A percentile compares a stretch with the other conserved stretches of the same genome.
Evolutionary conservation across 2,797 vertebrate species (phyloP).

Genomic region (Distichodus sexfasciatus): DNA sequence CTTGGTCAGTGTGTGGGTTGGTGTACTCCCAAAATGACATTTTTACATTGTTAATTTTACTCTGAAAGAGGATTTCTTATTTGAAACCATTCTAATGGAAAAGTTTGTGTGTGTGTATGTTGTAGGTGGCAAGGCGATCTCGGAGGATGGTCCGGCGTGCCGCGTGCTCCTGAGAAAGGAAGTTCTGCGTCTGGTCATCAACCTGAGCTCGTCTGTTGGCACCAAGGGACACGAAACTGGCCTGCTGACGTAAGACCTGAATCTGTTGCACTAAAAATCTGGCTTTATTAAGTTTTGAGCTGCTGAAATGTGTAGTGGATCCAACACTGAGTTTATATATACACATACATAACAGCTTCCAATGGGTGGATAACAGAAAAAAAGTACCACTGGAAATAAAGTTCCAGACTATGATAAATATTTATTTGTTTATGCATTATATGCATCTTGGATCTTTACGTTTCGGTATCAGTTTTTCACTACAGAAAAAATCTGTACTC

Average conservation of each 20-base stretch:
- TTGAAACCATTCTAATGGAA: background rate
- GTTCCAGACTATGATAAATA: too few species aligned
- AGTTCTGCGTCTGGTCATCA: constrained; percentile 81
- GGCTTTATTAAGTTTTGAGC: too few species aligned
- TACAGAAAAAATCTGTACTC: too few species aligned
- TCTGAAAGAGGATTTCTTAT: background rate
- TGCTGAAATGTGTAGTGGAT: background rate
- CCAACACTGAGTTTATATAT: too few species aligned
- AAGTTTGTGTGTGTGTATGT: background rate
- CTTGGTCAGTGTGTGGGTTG: constrained; percentile 67
- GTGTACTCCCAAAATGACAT: too few species aligned
- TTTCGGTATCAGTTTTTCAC: too few species aligned
- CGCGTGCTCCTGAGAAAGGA: constrained; percentile 83
- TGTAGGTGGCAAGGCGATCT: constrained; percentile 79
- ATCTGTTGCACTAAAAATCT: background rate
- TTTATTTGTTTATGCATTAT: too few species aligned
- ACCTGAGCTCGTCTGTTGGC: constrained; percentile 85
- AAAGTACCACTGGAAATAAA: too few species aligned
- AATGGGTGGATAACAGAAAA: too few species aligned
- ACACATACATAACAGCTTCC: too few species aligned
- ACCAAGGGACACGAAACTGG: constrained; percentile 86
- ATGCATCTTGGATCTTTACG: too few species aligned
- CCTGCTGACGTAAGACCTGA: constrained; percentile 80
- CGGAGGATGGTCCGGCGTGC: constrained; percentile 81
- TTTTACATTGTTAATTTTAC: background rate